Percentiles rank a stretch among this genome's conserved stretches.
Evolutionary conservation across 1,140 invertebrate species (phyloP).

Genomic region (Coptotermes formosanus): DNA sequence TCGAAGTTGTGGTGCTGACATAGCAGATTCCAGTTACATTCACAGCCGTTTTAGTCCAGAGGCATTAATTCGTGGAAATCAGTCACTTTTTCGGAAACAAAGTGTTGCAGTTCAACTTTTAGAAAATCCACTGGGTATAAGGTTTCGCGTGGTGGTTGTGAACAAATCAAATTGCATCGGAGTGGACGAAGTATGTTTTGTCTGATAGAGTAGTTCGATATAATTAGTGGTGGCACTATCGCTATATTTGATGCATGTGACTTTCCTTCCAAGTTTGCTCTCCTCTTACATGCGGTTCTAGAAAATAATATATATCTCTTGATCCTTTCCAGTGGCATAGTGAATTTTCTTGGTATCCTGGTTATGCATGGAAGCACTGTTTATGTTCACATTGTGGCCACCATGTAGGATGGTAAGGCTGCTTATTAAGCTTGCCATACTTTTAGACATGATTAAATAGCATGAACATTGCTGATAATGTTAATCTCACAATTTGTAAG

Average conservation of each 20-base stretch:
- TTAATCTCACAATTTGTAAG: too few relatives aligned
- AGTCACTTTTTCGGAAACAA: constrained; percentile 51
- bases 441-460: too few relatives aligned
- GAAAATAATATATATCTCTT: neutral
- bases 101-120: constrained; percentile 52
- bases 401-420: constrained; percentile 51
- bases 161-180: constrained; percentile 47
- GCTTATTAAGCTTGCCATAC: neutral
- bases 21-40: constrained; percentile 52
- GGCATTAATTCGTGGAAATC: constrained; percentile 46
- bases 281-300: neutral
- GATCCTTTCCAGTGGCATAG: constrained; percentile 42
- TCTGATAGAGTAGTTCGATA: neutral
- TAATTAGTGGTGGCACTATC: neutral
- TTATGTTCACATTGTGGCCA: constrained; percentile 47
- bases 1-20: constrained; percentile 53
- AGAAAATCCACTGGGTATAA: constrained; percentile 52
- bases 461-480: too few relatives aligned
- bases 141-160: constrained; percentile 51
- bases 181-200: constrained; percentile 41
- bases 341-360: constrained; percentile 49
- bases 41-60: constrained; percentile 50
- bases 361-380: constrained; percentile 50
- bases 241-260: too few relatives aligned
- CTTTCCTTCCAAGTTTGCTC: too few relatives aligned